Percentiles rank a stretch among this genome's conserved stretches.
These are phyloP conservation scores for Agrypnus murinus DNA, from an alignment of 2,888 invertebrate genomes.

Conservation along the genomic window DNA sequence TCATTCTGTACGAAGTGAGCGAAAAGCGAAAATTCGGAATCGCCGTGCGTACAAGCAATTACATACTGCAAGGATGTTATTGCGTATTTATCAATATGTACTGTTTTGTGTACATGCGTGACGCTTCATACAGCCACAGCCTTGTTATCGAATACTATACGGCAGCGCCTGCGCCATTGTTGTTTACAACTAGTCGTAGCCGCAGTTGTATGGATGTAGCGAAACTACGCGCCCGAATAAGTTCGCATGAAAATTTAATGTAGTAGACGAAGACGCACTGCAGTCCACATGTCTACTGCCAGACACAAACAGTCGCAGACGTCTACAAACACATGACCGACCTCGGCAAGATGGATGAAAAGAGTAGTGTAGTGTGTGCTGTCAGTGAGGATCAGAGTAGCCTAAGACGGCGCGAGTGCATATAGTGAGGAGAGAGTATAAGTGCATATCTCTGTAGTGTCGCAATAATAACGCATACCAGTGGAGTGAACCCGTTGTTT, in stretches of 20 bases:
- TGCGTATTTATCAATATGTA: constrained; percentile 50
- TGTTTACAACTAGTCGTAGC: constrained; percentile 71
- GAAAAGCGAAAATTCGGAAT: not conserved
- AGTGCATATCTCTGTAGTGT: constrained; percentile 41
- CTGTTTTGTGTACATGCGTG: constrained; percentile 56
- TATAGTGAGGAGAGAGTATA: constrained; percentile 23
- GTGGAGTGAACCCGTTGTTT: constrained; percentile 46
- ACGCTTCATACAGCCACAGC: constrained; percentile 56
- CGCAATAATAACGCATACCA: constrained; percentile 46
- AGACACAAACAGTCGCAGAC: constrained; percentile 63
- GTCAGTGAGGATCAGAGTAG: constrained; percentile 35
- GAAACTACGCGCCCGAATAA: constrained; percentile 19
- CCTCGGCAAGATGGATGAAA: constrained; percentile 65
- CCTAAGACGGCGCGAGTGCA: constrained; percentile 43
- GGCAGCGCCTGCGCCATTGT: constrained; percentile 71
- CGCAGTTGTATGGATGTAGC: constrained; percentile 47
- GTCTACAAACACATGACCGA: constrained; percentile 67
- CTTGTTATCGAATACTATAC: constrained; percentile 69
- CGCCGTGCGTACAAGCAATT: constrained; percentile 38
- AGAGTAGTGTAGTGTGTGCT: constrained; percentile 55
- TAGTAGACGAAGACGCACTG: constrained; percentile 50
- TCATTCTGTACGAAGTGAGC: not conserved
- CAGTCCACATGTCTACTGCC: constrained; percentile 53
- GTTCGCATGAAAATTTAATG: constrained; percentile 48
- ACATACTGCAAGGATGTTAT: constrained; percentile 42